Evolutionary conservation across 2,888 invertebrate species (phyloP).

Genomic region (Molorchus minor): DNA sequence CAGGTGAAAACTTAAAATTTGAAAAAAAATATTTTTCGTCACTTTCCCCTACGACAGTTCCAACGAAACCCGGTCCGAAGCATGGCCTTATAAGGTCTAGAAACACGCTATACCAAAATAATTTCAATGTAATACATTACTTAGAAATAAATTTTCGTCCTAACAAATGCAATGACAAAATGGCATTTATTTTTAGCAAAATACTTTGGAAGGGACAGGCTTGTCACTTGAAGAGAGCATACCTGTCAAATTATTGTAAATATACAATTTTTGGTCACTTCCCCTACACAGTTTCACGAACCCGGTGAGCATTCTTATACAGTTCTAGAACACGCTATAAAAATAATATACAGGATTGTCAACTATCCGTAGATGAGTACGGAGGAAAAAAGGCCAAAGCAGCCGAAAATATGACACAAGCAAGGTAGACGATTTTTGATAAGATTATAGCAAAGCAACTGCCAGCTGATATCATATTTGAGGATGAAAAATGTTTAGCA

Average conservation of each 20-base stretch:
- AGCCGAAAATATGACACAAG: conserved; percentile 44
- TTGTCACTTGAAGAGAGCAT: conserved; percentile 5
- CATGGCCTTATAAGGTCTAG: no score
- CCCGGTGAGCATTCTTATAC: neutral
- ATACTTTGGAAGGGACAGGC: conserved; percentile 4
- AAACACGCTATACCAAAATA: no score
- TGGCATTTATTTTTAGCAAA: conserved; percentile 25
- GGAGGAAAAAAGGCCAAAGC: conserved; percentile 58
- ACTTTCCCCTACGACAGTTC: no score
- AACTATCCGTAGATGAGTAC: conserved; percentile 51
- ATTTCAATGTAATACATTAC: neutral
- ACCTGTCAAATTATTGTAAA: neutral
- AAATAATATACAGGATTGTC: neutral
- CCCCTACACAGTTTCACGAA: neutral
- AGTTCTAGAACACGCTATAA: no score
- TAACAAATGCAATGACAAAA: conserved; percentile 18
- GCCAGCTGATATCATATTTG: conserved; percentile 82
- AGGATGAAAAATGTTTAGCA: conserved; percentile 82
- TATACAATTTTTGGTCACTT: neutral
- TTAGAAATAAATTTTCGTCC: no score
- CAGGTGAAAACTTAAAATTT: no score
- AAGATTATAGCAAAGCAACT: conserved; percentile 81
- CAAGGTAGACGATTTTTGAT: conserved; percentile 75
- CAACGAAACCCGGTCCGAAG: no score
- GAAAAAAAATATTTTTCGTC: no score